Evolutionary conservation across 2,888 invertebrate genomes (phyloP).

Genomic region (Crepidodera aurea): DNA sequence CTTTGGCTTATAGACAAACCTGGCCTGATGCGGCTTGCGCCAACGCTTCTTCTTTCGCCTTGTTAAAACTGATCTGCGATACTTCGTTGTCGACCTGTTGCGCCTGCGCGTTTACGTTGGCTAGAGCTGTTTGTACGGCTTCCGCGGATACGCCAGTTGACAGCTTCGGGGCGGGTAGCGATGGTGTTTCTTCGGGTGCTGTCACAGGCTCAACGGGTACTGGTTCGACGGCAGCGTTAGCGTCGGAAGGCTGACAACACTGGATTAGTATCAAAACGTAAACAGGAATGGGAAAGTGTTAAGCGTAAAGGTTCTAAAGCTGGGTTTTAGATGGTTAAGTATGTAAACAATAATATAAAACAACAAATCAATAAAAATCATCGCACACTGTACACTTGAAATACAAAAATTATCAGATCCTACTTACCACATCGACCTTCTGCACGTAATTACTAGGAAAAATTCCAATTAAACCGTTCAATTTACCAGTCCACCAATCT

Average conservation of each 20-base stretch:
- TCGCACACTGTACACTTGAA: too few species aligned
- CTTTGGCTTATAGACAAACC: slow-evolving; percentile 48
- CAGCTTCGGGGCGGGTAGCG: slow-evolving; percentile 30
- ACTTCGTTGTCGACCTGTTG: slow-evolving; percentile 57
- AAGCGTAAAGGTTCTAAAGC: too few species aligned
- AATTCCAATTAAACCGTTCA: slow-evolving; percentile 82
- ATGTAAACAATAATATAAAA: too few species aligned
- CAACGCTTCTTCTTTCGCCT: slow-evolving; percentile 61
- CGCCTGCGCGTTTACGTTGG: slow-evolving; percentile 50
- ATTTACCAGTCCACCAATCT: slow-evolving; percentile 98
- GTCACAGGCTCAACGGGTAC: neutral
- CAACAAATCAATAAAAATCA: too few species aligned
- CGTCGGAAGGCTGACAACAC: slow-evolving; percentile 36
- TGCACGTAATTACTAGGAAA: slow-evolving; percentile 98
- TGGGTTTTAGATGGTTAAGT: too few species aligned
- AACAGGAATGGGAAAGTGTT: neutral
- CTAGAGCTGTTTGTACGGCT: slow-evolving; percentile 47
- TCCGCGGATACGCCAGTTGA: slow-evolving; percentile 46
- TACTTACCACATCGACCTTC: slow-evolving; percentile 65
- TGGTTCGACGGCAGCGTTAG: slow-evolving; percentile 27
- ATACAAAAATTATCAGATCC: too few species aligned
- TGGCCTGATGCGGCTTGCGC: slow-evolving; percentile 58
- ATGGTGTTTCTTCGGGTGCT: slow-evolving; percentile 42
- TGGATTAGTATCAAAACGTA: slow-evolving; percentile 25
- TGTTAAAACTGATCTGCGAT: slow-evolving; percentile 62